Evolutionary conservation across 2,113 vertebrate species (phyloP).

Genomic region (Tursiops truncatus): DNA sequence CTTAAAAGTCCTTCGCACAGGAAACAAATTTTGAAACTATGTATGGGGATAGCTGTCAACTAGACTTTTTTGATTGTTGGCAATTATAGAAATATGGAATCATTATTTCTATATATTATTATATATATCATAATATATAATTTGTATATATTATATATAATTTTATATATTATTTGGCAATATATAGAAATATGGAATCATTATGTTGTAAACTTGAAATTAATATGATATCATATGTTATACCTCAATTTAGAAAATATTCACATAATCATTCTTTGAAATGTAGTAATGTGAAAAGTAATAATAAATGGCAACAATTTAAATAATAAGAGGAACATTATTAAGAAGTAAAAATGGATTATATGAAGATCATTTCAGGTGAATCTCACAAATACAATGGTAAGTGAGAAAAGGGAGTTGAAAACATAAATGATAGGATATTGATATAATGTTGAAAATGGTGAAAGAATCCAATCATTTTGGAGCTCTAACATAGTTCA

Average conservation of each 20-base stretch:
- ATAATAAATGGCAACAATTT: too few relatives aligned
- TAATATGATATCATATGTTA: background rate
- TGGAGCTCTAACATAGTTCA: background rate
- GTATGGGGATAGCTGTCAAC: background rate
- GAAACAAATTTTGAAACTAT: background rate
- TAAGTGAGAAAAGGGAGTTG: background rate
- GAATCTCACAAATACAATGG: background rate
- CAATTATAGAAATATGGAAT: background rate
- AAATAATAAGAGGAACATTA: background rate
- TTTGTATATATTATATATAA: too few relatives aligned
- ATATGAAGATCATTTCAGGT: background rate
- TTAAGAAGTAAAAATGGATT: background rate
- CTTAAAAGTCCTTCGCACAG: background rate
- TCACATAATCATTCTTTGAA: background rate
- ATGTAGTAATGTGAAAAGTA: too few relatives aligned
- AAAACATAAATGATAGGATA: background rate
- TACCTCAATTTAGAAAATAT: background rate
- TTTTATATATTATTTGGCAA: background rate
- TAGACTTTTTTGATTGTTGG: background rate
- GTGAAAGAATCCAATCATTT: background rate
- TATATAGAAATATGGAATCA: background rate
- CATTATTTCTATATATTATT: background rate
- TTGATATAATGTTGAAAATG: background rate
- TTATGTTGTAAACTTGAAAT: background rate
- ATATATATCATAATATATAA: too few relatives aligned